Base-by-base conservation (phyloP, 2,797 vertebrate genomes). In the Gymnothorax reevesii region DNA sequence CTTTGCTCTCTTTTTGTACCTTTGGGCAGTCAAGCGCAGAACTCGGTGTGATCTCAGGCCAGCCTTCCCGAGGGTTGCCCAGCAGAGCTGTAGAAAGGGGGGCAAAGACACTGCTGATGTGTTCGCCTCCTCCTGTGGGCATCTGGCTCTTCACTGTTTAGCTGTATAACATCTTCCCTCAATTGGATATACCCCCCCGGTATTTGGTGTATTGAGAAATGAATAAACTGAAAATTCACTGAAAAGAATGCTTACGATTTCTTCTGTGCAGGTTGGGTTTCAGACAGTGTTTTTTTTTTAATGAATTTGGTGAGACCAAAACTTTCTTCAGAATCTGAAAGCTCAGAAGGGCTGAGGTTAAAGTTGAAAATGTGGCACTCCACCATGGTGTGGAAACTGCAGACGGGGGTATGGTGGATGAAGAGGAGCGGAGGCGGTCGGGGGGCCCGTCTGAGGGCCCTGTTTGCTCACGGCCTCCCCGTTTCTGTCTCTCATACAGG, bases 401-500 rank as follows among this genome's bases (percentile, higher is more conserved):
- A 71, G 10, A 3, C 3, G 10, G 71, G 27, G 33, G 33, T 42
- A 42, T 42, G 33, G 71, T n/a, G 69, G 7, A 27, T 25, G n/a
- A 33, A 10, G 15, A 33, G 33, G 71, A 15, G 10, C 0, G 1
- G 7, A 3, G 64, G 22, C 0, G 20, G 64, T 66, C 4, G 20
- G 64, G 2, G n/a, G 20, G 64, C 7, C 13, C 4, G 15, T 42
- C 12, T 75, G 71, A 42, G 33, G 27, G 25, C 71, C 71, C 71
- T 33, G 13, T 57, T 13, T 20, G 4, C 12, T 83, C 27, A 66
- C 66, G 13, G 15, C 49, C 3, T 20, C 17, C 9, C 75, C 6
- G 6, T 88, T 15, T 86, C 13, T 87, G 82, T 86, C 0, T 83
- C n/a, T 91, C 91, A 59, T 89, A 62, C 91, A 94, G 90, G 95